A percentile compares a stretch with the other conserved stretches of the same genome.
Conservation (phyloP, 2,888 invertebrate genomes). For the Heteromyza rotundicornis region DNA sequence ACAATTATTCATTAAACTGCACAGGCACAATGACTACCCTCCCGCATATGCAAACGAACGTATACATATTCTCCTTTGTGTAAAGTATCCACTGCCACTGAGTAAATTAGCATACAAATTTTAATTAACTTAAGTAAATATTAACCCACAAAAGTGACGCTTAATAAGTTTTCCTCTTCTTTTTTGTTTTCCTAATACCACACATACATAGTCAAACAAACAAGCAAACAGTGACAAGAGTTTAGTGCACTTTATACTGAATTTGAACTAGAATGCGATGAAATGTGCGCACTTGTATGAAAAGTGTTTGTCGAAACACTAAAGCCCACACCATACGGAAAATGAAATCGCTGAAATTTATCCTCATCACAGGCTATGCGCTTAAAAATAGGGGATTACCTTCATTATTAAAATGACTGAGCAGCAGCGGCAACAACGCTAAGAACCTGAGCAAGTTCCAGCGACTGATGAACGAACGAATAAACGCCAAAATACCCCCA, state of each 20-base stretch:
- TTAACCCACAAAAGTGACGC: constrained; percentile 35
- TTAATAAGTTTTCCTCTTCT: too few relatives aligned
- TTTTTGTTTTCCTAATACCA: not conserved
- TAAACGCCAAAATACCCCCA: not conserved
- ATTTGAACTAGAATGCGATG: constrained; percentile 28
- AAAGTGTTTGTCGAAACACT: constrained; percentile 12
- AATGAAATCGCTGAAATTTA: not conserved
- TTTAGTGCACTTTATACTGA: constrained; percentile 6
- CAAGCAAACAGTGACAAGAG: not conserved
- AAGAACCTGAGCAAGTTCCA: too few relatives aligned
- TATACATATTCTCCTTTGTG: too few relatives aligned
- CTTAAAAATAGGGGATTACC: constrained; percentile 19
- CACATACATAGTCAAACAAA: not conserved
- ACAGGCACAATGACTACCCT: too few relatives aligned
- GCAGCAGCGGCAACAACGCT: not conserved
- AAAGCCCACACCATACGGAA: not conserved
- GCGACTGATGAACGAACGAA: too few relatives aligned
- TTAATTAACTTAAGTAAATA: constrained; percentile 57
- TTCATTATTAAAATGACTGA: constrained; percentile 19
- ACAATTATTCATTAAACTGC: too few relatives aligned
- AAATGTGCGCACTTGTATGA: constrained; percentile 18
- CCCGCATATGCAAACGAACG: too few relatives aligned
- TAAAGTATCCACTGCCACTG: not conserved
- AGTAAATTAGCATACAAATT: constrained; percentile 32
- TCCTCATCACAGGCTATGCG: constrained; percentile 1